Evolutionary conservation across 2,797 vertebrate species (phyloP).

Genomic region (Micrastur ruficollis): DNA sequence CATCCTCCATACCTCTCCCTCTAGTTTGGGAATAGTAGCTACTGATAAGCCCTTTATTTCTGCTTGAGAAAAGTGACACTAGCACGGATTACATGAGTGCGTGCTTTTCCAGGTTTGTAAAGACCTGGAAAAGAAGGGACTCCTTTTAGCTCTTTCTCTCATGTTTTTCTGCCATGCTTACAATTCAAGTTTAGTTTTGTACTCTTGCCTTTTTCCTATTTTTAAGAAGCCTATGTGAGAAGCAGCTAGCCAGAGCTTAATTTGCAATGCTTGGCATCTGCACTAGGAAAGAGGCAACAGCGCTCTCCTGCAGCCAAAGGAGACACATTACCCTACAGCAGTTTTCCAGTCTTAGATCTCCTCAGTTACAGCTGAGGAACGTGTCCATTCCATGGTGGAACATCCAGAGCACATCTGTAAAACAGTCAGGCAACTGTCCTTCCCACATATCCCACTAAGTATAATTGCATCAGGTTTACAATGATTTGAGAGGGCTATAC

Average conservation of each 20-base stretch:
- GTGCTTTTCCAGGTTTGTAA: background rate
- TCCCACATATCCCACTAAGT: background rate
- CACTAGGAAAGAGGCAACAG: background rate
- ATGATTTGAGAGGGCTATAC: background rate
- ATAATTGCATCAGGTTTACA: background rate
- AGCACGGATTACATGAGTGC: accelerated
- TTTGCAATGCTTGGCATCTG: background rate
- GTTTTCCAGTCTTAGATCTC: background rate
- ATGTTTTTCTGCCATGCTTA: background rate
- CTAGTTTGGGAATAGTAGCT: background rate
- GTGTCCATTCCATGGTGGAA: background rate
- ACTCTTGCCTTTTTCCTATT: background rate
- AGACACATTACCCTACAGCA: background rate
- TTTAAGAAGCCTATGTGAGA: background rate
- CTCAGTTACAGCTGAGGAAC: background rate
- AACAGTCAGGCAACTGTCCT: background rate
- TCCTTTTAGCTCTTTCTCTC: background rate
- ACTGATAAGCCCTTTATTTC: background rate
- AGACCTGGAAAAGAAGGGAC: background rate
- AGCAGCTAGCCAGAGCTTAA: background rate
- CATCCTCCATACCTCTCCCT: background rate
- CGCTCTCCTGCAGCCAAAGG: background rate
- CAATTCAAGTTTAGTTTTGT: background rate
- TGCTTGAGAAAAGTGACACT: background rate
- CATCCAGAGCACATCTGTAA: background rate